Evolutionary conservation across 2,888 invertebrate genomes (phyloP).

Genomic region (Meandrusa payeni): DNA sequence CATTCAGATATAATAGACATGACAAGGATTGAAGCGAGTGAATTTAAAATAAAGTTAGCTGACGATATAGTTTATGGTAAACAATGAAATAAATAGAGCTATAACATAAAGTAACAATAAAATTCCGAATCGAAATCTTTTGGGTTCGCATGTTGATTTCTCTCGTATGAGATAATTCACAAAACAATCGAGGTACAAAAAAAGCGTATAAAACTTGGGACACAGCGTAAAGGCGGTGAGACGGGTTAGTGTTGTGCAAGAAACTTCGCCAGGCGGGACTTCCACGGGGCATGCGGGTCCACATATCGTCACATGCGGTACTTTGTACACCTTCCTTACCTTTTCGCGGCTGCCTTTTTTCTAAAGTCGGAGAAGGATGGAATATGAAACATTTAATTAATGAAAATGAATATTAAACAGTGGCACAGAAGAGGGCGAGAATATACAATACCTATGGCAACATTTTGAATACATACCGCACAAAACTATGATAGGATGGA

Average conservation of each 20-base stretch:
- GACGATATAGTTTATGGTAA: conserved; percentile 3
- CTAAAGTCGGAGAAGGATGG: conserved; percentile 82
- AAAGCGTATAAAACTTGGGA: conserved; percentile 51
- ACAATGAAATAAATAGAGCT: not conserved
- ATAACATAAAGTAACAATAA: not conserved
- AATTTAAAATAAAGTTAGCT: conserved; percentile 13
- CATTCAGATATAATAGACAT: conserved; percentile 5
- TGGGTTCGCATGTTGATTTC: not conserved
- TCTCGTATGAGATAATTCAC: too few species aligned
- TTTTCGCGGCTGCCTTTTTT: conserved; percentile 94
- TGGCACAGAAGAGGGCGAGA: conserved; percentile 3
- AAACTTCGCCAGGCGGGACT: conserved; percentile 39
- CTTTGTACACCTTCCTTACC: conserved; percentile 82
- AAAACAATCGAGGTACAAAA: conserved; percentile 38
- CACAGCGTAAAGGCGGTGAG: conserved; percentile 38
- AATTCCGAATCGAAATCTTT: not conserved
- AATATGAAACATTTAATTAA: conserved; percentile 79
- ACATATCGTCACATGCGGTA: conserved; percentile 68
- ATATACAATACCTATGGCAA: not conserved
- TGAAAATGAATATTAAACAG: conserved; percentile 56
- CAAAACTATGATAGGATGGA: too few species aligned
- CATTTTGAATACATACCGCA: too few species aligned
- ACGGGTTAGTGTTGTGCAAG: conserved; percentile 29
- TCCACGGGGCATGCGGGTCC: conserved; percentile 72
- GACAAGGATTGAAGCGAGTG: conserved; percentile 11